Evolutionary conservation across 2,113 vertebrate species (phyloP), one percentile per base, ranked within the genome.

Genomic region (Aix galericulata): DNA sequence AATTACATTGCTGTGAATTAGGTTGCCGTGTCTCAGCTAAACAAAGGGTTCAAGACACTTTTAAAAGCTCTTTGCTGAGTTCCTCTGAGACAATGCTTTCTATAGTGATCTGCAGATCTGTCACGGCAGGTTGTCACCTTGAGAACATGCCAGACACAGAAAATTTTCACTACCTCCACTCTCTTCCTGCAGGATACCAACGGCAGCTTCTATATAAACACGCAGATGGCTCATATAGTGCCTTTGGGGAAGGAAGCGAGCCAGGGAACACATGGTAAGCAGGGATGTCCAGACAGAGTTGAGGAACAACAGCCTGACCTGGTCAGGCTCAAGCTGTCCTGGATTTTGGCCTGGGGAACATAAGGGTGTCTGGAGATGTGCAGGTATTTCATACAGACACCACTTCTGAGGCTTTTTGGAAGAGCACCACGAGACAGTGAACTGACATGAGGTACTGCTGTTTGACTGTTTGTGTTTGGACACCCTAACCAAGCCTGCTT

Each of bases 191-290:
- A 99, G 99, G 99, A 27, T 99, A 99, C 93, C 98, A 99, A 96
- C 97, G 93, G 63, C 98, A 99, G 29, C 97, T 99, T 48, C 98
- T 97, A 90, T 99, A 99, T 95, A 98, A 98, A 78, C 98, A 98
- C 29, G 0, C 0, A 0, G 96, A 98, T 0, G 98, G 99, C 4
- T 98, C 98, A 25, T 99, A 98, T 64, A 99, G 98, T 76, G 98
- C 98, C 32, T 99, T 99, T 95, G 98, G 98, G 71, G 69, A 97
- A 15, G 97, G 97, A 82, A 95, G 71, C 9, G 82, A n/a, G 12
- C 46, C 86, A 3, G 98, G 98, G 25, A 99, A 99, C 67, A 99
- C 99, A 29, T 99, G 99, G 99, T 99, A 97, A 98, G 98, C 84
- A 82, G 34, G 9, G 0, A 34, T 22, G 78, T 27, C 46, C 31